These are phyloP conservation scores for Eudorcas thomsonii DNA, from an alignment of 2,113 vertebrate genomes.

Conservation along the genomic window DNA sequence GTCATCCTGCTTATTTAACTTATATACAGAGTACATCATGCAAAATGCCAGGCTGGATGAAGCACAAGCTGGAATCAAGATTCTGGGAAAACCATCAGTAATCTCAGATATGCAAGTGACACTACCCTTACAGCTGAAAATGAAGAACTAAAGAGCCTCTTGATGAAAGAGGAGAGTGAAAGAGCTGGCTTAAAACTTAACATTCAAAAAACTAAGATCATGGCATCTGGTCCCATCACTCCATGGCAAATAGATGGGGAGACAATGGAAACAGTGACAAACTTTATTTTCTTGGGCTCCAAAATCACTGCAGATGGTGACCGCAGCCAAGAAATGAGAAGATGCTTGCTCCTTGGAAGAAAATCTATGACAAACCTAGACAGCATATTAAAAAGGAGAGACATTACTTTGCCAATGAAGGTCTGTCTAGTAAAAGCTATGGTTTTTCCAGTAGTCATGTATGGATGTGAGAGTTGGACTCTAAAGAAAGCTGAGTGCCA, in stretches of 20 bases:
- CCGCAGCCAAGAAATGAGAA: background rate
- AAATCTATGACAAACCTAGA: background rate
- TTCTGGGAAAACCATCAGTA: background rate
- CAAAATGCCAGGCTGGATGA: background rate
- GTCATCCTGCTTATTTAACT: background rate
- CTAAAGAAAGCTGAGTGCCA: background rate
- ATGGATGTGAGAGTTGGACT: background rate
- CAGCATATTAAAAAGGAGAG: background rate
- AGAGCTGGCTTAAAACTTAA: background rate
- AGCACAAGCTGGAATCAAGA: background rate
- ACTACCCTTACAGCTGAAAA: background rate
- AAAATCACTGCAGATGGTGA: background rate
- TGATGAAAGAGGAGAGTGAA: background rate
- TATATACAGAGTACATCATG: background rate
- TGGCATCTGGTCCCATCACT: background rate
- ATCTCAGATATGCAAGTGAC: background rate
- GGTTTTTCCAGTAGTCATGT: background rate
- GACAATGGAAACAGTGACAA: background rate
- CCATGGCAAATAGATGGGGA: background rate
- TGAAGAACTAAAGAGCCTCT: background rate
- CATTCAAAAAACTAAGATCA: background rate
- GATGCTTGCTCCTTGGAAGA: background rate
- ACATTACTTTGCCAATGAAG: background rate
- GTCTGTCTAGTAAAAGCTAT: background rate
- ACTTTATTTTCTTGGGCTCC: background rate